phyloP scores from a whole-genome alignment of 2,888 invertebrate species.

The Arctia plantaginis region DNA sequence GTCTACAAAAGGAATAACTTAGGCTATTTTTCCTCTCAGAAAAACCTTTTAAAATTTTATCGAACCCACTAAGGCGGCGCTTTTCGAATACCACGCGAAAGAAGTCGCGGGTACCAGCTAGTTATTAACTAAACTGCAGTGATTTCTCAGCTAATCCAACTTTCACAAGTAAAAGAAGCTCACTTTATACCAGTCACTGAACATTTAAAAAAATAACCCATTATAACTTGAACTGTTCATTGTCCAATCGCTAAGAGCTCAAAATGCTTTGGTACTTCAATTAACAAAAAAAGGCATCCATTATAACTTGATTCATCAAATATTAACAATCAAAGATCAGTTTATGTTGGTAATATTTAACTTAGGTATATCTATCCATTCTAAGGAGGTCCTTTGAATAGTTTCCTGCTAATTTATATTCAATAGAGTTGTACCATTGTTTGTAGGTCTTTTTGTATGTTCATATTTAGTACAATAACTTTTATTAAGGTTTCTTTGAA shows the following conservation, averaged over 20 bases:
- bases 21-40: too few relatives aligned
- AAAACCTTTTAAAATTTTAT: too few relatives aligned
- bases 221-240: constrained; percentile 10
- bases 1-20: too few relatives aligned
- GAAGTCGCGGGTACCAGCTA: too few relatives aligned
- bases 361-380: neutral
- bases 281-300: neutral
- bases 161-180: constrained; percentile 11
- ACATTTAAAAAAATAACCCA: neutral
- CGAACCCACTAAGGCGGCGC: too few relatives aligned
- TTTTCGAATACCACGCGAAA: too few relatives aligned
- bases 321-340: neutral
- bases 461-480: constrained; percentile 36
- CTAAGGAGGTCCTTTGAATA: neutral
- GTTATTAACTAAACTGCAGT: constrained; percentile 1
- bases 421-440: constrained; percentile 32
- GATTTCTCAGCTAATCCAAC: neutral
- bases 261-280: neutral
- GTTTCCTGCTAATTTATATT: constrained; percentile 30
- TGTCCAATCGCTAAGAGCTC: constrained; percentile 2
- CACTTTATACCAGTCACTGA: constrained; percentile 1
- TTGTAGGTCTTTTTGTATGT: constrained; percentile 37
- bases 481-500: constrained; percentile 33
- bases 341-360: neutral
- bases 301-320: constrained; percentile 3